Evolutionary conservation across 2,797 vertebrate genomes (phyloP), one percentile per base, ranked within the genome.

Genomic region (Lutjanus campechanus): DNA sequence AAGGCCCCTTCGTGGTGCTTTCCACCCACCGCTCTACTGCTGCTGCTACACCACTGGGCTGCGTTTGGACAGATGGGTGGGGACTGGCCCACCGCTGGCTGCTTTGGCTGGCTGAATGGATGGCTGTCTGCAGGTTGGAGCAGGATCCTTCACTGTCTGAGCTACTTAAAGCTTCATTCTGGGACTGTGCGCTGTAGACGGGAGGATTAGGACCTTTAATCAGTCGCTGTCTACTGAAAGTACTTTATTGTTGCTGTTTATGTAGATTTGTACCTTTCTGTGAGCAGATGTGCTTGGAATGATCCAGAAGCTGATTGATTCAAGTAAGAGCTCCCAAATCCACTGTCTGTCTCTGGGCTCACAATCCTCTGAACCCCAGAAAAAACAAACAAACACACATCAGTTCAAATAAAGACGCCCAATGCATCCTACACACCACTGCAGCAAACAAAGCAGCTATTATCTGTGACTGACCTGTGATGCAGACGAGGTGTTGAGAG

Each of bases 101-200:
- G 20, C 47, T 70, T 59, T 46, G 59, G 29, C 66, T 59, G 54
- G 65, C 85, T 29, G 90, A 68, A 49, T 89, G 87, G 64, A 95
- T 81, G 72, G 93, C 65, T 29, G 94, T 95, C 85, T 86, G 91
- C 56, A 89, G 77, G 69, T 94, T 86, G 55, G 92, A 93, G 80
- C 88, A 86, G 56, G 95, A 95, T 41, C 72, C 89, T 54, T 94
- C 93, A 19, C 95, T 93, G 75, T 92, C 92, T 44, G 93, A 92
- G 46, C 73, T 83, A 55, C 85, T 93, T 58, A 90, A 22, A 73
- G 72, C 76, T 7, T 88, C 82, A 67, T 50, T 78, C 11, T 89
- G 89, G 69, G 78, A 76, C 44, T 50, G 63, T 20, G 69, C 55
- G 47, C 91, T 94, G 83, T 8, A 65, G 50, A 62, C 4, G 16